Evolutionary conservation across 2,797 vertebrate species (phyloP), one percentile per base, ranked within the genome.

Genomic region (Diglossa cyanea): DNA sequence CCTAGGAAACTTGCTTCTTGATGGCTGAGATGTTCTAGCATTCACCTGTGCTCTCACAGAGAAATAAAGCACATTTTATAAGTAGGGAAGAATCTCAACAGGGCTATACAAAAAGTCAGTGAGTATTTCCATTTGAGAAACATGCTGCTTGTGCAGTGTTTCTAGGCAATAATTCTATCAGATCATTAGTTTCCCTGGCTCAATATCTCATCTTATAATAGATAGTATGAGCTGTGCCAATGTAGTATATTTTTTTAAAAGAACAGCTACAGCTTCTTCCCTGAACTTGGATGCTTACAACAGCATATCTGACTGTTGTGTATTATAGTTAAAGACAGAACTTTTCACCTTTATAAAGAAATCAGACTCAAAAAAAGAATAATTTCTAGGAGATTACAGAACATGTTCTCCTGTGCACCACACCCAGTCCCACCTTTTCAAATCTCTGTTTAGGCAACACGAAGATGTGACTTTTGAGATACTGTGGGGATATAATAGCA

Each of bases 101-200:
- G 20, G 1, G 8, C 7, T 44, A 44, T 15, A 86, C 14, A 66
- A 60, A 21, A 72, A 35, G 21, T 13, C n/a, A 0, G 23, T 0
- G 0, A 86, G 15, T 53, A 73, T 62, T 90, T 75, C 55, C 21
- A 78, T 40, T 72, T 55, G 30, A 78, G n/a, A 86, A 88, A 66
- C 31, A 47, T 6, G 57, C 9, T 61, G 79, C 54, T 62, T 79
- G n/a, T 13, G 90, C 75, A 80, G 53, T 65, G 35, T 51, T 93
- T 83, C 81, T n/a, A 83, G 54, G 33, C 79, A 91, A 20, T 74
- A 77, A 58, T 68, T 93, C 53, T 65, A 47, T 35, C 62, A 86
- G 26, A 65, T 88, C 57, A 92, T 74, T 68, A 24, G 20, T 51
- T 83, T 93, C 19, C 18, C 65, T 40, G 21, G 31, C 85, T 91